Conservation (phyloP, 2,797 vertebrate genomes). For the Pipistrellus nathusii region DNA sequence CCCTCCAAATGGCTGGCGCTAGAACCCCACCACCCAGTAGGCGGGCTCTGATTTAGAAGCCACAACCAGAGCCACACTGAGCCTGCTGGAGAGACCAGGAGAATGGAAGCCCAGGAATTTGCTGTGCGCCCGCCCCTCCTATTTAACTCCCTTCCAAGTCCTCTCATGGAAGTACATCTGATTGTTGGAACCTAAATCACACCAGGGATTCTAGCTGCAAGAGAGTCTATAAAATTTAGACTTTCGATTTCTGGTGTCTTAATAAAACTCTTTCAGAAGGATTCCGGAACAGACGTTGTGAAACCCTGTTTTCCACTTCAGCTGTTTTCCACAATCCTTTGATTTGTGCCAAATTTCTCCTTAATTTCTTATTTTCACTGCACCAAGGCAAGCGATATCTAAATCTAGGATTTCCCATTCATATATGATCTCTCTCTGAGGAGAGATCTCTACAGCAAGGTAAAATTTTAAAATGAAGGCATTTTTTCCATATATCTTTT, state of each 20-base stretch:
- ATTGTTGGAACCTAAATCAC: not conserved
- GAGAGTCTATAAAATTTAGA: not conserved
- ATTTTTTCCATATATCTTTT: not conserved
- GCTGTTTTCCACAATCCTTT: not conserved
- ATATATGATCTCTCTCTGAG: not conserved
- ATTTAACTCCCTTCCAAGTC: not conserved
- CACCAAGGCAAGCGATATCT: not conserved
- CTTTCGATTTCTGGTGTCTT: not conserved
- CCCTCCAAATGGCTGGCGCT: not conserved
- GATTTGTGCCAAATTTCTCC: not conserved
- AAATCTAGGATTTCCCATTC: not conserved
- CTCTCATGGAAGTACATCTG: not conserved
- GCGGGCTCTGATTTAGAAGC: not conserved
- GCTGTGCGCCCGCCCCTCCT: rapidly evolving
- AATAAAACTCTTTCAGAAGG: not conserved
- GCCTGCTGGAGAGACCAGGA: not conserved
- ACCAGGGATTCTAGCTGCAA: not conserved
- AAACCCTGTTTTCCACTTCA: not conserved
- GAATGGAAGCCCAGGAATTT: too few relatives aligned
- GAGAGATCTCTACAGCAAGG: not conserved
- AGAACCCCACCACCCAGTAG: not conserved
- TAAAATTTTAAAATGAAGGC: conserved; percentile 15
- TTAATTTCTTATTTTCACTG: not conserved
- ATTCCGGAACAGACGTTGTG: not conserved
- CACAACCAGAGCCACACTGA: not conserved